Conservation (phyloP, 2,888 invertebrate species). For the Tridacna crocea region DNA sequence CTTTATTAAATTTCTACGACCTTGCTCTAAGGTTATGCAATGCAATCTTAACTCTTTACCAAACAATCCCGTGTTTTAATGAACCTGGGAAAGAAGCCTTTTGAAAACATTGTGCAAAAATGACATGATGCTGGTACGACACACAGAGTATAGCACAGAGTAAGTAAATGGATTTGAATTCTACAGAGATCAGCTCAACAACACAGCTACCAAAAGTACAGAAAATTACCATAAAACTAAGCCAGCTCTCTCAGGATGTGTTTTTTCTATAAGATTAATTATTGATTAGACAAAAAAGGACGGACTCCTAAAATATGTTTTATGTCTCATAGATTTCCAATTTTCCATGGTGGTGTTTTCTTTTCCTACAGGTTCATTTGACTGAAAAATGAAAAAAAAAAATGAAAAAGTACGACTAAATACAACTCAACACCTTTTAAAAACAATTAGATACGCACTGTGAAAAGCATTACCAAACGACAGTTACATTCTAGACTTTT, state of each 20-base stretch:
- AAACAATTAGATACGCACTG: background rate
- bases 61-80: too few species aligned
- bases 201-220: background rate
- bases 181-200: background rate
- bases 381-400: slow-evolving; percentile 30
- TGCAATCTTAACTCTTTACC: too few species aligned
- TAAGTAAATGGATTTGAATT: too few species aligned
- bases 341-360: slow-evolving; percentile 40
- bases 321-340: slow-evolving; percentile 55
- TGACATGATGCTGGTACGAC: too few species aligned
- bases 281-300: slow-evolving; percentile 47
- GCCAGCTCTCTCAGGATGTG: slow-evolving; percentile 11
- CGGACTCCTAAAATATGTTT: slow-evolving; percentile 47
- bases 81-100: too few species aligned
- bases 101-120: too few species aligned
- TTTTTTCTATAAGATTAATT: slow-evolving; percentile 47
- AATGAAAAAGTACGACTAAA: background rate
- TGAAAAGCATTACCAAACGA: background rate
- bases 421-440: background rate
- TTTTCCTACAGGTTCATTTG: slow-evolving; percentile 10
- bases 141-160: too few species aligned
- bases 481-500: background rate
- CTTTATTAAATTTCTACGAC: too few species aligned
- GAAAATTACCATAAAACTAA: slow-evolving; percentile 14
- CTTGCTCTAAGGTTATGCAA: too few species aligned